phyloP scores from a whole-genome alignment of 2,113 vertebrate species.

The Pseudonaja textilis region DNA sequence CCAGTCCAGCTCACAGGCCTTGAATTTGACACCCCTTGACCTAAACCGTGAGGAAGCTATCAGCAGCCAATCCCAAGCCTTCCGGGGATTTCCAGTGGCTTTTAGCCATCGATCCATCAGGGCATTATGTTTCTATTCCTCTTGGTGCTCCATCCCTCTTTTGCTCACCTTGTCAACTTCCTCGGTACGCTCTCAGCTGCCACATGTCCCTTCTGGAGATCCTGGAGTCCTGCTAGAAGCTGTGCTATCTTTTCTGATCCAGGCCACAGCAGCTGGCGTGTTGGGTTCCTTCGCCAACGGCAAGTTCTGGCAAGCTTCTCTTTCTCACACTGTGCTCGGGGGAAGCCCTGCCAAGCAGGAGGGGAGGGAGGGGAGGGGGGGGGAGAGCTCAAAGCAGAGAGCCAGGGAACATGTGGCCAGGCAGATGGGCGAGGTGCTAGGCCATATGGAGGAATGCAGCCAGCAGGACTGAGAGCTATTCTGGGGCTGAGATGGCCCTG shows the following conservation, averaged over 20 bases:
- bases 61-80: not conserved
- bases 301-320: not conserved
- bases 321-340: not conserved
- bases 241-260: no score
- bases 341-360: conserved; percentile 2
- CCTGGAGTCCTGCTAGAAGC: not conserved
- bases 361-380: no score
- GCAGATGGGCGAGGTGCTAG: not conserved
- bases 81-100: not conserved
- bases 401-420: not conserved
- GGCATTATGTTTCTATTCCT: not conserved
- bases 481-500: not conserved
- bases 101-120: not conserved
- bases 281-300: no score
- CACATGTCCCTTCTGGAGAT: not conserved
- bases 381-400: not conserved
- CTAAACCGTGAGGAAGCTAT: not conserved
- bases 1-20: no score
- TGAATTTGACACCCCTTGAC: no score
- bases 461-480: not conserved
- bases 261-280: not conserved
- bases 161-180: not conserved
- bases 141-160: not conserved
- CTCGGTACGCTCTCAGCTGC: not conserved
- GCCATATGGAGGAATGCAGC: conserved; percentile 3